phyloP scores from a whole-genome alignment of 2,113 vertebrate genomes.

The Petroica traversi region DNA sequence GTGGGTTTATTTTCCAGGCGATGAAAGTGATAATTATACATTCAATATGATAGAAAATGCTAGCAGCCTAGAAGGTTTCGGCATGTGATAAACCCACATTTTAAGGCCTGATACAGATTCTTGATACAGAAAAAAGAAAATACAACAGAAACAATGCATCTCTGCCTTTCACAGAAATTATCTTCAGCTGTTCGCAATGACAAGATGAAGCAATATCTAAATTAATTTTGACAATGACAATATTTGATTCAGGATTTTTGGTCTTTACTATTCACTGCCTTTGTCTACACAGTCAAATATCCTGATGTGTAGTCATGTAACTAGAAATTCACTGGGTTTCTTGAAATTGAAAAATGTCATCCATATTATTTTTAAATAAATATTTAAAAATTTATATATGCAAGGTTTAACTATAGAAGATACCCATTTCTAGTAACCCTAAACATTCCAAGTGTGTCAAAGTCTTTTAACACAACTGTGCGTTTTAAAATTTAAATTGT shows the following conservation, averaged over 20 bases:
- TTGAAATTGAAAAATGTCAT: not conserved
- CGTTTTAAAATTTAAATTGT: not conserved
- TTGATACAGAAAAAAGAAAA: not conserved
- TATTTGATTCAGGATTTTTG: not conserved
- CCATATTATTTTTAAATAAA: not conserved
- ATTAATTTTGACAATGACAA: not conserved
- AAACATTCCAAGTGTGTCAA: not conserved
- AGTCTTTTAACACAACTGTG: not conserved
- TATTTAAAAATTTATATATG: not conserved
- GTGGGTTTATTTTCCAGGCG: not conserved
- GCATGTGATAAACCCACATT: not conserved
- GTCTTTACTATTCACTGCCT: not conserved
- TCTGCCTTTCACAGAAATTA: not conserved
- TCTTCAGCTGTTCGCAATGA: not conserved
- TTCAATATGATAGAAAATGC: not conserved
- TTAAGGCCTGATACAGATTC: not conserved
- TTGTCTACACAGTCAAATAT: not conserved
- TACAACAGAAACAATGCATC: not conserved
- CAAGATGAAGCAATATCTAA: not conserved
- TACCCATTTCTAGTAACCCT: not conserved
- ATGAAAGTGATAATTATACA: not conserved
- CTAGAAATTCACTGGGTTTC: not conserved
- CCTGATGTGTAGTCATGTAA: not conserved
- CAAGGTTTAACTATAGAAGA: not conserved
- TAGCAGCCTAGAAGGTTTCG: not conserved